Conservation (phyloP, 2,113 vertebrate species). For the Oxyruncus cristatus region DNA sequence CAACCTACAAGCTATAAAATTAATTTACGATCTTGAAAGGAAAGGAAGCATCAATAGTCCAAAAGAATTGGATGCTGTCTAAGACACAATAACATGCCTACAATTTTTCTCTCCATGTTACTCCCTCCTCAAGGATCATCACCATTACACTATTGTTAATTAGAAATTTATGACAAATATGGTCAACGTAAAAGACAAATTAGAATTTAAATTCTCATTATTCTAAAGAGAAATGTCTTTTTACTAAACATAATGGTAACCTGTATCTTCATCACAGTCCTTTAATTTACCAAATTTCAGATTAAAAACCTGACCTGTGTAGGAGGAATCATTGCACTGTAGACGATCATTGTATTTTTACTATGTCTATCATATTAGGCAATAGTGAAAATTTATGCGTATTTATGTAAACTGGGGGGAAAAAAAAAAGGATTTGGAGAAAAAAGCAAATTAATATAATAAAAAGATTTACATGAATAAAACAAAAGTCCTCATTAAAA, state of each 20-base stretch:
- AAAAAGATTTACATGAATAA: neutral
- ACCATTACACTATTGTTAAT: neutral
- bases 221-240: neutral
- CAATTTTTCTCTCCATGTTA: neutral
- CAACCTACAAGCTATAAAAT: neutral
- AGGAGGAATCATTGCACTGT: neutral
- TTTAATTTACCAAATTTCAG: neutral
- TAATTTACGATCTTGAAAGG: neutral
- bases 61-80: neutral
- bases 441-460: neutral
- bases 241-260: neutral
- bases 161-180: neutral
- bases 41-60: neutral
- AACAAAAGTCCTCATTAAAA: neutral
- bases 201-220: neutral
- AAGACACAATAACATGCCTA: neutral
- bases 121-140: neutral
- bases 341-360: neutral
- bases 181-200: neutral
- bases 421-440: neutral
- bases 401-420: neutral
- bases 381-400: neutral
- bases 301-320: neutral
- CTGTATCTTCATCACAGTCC: neutral
- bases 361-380: neutral